A percentile compares a stretch with the other conserved stretches of the same genome.
These are phyloP conservation scores for Steromphala cineraria DNA, from an alignment of 2,888 invertebrate genomes.

Conservation along the genomic window DNA sequence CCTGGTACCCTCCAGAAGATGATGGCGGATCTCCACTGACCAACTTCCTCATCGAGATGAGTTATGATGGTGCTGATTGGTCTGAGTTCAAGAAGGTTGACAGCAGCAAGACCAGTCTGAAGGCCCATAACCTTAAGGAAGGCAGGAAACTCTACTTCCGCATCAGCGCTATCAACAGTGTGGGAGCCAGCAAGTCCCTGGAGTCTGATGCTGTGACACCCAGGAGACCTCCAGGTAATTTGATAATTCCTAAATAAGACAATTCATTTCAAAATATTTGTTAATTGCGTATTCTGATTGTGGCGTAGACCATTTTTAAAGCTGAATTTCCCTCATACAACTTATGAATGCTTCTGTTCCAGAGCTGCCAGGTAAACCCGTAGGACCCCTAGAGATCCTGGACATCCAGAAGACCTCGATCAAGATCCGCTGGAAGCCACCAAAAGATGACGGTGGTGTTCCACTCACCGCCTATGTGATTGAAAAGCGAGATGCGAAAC, in stretches of 20 bases:
- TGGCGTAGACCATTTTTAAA: no score
- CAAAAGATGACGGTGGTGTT: slow-evolving; percentile 67
- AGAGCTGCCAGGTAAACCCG: slow-evolving; percentile 60
- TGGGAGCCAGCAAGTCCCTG: slow-evolving; percentile 57
- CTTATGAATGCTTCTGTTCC: neutral
- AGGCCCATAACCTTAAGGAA: slow-evolving; percentile 80
- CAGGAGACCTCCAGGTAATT: slow-evolving; percentile 81
- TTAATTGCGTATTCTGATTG: neutral
- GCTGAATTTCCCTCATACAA: neutral
- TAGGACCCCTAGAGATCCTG: slow-evolving; percentile 42
- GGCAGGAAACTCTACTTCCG: slow-evolving; percentile 61
- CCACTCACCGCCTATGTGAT: slow-evolving; percentile 65
- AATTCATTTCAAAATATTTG: neutral
- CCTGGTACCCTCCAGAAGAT: slow-evolving; percentile 61
- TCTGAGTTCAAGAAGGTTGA: slow-evolving; percentile 38
- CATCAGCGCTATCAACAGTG: slow-evolving; percentile 59
- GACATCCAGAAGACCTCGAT: slow-evolving; percentile 53
- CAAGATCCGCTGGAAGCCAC: slow-evolving; percentile 66
- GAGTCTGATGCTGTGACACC: slow-evolving; percentile 56
- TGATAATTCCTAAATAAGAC: neutral
- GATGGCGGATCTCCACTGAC: slow-evolving; percentile 65
- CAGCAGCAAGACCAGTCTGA: slow-evolving; percentile 46
- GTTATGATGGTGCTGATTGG: slow-evolving; percentile 31
- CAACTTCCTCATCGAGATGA: slow-evolving; percentile 53
- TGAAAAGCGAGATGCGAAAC: slow-evolving; percentile 80